Percentiles rank a stretch among this genome's conserved stretches.
These are phyloP conservation scores for Genyomyrus donnyi DNA, from an alignment of 2,113 vertebrate genomes.

Conservation along the genomic window DNA sequence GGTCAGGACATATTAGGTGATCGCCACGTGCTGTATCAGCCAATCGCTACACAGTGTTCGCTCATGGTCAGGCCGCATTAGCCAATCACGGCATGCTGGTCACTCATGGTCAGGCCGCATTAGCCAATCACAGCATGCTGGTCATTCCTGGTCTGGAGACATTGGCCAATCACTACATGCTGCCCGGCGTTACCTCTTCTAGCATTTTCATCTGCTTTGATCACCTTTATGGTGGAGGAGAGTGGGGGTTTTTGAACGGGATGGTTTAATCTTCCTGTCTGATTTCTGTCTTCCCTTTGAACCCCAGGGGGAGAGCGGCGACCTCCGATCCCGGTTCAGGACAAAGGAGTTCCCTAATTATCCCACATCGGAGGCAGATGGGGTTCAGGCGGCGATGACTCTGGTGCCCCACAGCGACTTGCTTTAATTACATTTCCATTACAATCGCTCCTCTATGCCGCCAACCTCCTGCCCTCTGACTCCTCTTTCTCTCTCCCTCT, in stretches of 20 bases:
- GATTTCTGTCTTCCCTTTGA: slow-evolving; percentile 8
- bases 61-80: not conserved
- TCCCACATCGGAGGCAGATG: slow-evolving; percentile 67
- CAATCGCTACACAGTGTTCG: not conserved
- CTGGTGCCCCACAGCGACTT: slow-evolving; percentile 46
- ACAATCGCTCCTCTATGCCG: slow-evolving; percentile 66
- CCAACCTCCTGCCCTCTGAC: slow-evolving; percentile 67
- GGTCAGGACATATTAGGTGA: not conserved
- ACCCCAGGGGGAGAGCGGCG: slow-evolving; percentile 23
- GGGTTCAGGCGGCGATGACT: slow-evolving; percentile 63
- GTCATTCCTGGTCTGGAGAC: not conserved
- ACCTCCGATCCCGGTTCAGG: slow-evolving; percentile 42
- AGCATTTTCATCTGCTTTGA: slow-evolving; percentile 49
- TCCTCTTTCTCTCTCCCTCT: slow-evolving; percentile 43
- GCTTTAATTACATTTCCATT: slow-evolving; percentile 70
- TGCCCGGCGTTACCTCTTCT: not conserved
- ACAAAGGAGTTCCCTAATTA: slow-evolving; percentile 68
- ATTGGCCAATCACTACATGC: not conserved
- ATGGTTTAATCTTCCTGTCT: slow-evolving; percentile 43
- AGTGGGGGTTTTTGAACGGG: slow-evolving; percentile 28
- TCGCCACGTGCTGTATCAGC: not conserved
- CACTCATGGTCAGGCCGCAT: not conserved
- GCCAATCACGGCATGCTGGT: not conserved
- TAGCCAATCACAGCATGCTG: not conserved
- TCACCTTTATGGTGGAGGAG: slow-evolving; percentile 28